Evolutionary conservation across 2,888 invertebrate genomes (phyloP).

Genomic region (Brachyopa scutellaris): DNA sequence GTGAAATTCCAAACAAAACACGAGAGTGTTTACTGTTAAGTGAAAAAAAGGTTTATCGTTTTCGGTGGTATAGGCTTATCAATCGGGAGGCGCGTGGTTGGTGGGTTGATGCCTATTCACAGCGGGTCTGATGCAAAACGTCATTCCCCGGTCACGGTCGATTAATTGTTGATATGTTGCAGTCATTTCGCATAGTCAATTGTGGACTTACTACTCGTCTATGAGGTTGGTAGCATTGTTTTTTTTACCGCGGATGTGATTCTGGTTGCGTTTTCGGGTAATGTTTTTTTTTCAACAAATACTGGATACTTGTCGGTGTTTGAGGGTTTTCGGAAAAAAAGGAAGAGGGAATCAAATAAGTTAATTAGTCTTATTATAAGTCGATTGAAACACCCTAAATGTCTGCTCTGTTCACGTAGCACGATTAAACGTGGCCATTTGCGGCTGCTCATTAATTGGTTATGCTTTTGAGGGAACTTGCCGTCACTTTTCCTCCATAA

Average conservation of each 20-base stretch:
- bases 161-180: slow-evolving; percentile 67
- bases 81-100: slow-evolving; percentile 17
- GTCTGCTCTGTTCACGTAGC: no score
- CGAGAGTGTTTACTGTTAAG: slow-evolving; percentile 60
- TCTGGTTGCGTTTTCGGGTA: slow-evolving; percentile 38
- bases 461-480: no score
- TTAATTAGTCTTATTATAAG: no score
- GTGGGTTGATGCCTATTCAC: slow-evolving; percentile 45
- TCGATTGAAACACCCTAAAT: no score
- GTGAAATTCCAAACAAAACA: slow-evolving; percentile 60
- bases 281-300: neutral
- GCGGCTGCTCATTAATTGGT: no score
- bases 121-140: slow-evolving; percentile 22
- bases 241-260: slow-evolving; percentile 20
- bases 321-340: no score
- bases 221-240: slow-evolving; percentile 22
- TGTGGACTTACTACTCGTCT: slow-evolving; percentile 24
- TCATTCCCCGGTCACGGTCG: slow-evolving; percentile 42
- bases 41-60: slow-evolving; percentile 68
- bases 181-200: slow-evolving; percentile 40
- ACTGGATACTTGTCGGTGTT: neutral
- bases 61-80: slow-evolving; percentile 56
- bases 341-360: no score
- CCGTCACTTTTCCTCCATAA: no score
- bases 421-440: no score